Evolutionary conservation across 2,797 vertebrate species (phyloP).

Genomic region (Lateolabrax maculatus): DNA sequence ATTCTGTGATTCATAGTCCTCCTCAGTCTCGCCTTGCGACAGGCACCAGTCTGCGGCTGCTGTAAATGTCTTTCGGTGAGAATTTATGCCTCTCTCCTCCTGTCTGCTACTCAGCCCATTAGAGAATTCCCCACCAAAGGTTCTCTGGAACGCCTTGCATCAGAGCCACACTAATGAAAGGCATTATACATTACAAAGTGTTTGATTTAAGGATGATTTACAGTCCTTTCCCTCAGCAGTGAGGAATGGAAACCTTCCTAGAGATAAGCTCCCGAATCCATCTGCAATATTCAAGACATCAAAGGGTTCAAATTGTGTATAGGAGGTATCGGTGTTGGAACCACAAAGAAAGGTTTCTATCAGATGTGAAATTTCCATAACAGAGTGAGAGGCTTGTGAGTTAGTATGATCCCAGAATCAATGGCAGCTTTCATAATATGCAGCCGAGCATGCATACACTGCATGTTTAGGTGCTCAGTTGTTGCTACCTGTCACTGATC

Average conservation of each 20-base stretch:
- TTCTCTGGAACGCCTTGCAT: slow-evolving; percentile 71
- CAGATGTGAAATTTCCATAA: slow-evolving; percentile 79
- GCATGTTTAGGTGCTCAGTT: slow-evolving; percentile 45
- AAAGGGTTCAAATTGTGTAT: slow-evolving; percentile 77
- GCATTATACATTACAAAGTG: slow-evolving; percentile 85
- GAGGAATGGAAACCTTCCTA: slow-evolving; percentile 60
- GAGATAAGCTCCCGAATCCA: slow-evolving; percentile 76
- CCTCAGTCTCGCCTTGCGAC: slow-evolving; percentile 65
- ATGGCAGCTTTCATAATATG: slow-evolving; percentile 65
- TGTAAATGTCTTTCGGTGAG: slow-evolving; percentile 76
- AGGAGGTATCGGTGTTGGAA: slow-evolving; percentile 54
- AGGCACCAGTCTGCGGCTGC: slow-evolving; percentile 71
- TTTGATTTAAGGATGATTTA: slow-evolving; percentile 85
- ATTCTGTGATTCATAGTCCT: slow-evolving; percentile 75
- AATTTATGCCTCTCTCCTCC: slow-evolving; percentile 79
- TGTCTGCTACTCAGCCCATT: slow-evolving; percentile 73
- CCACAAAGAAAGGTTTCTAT: slow-evolving; percentile 67
- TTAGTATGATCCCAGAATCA: slow-evolving; percentile 71
- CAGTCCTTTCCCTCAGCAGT: slow-evolving; percentile 59
- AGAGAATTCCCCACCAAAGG: slow-evolving; percentile 77
- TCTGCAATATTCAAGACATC: slow-evolving; percentile 79
- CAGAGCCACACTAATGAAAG: slow-evolving; percentile 83
- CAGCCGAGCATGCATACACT: slow-evolving; percentile 36
- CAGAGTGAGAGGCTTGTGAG: slow-evolving; percentile 65
- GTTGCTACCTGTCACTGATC: slow-evolving; percentile 53